Evolutionary conservation across 2,113 vertebrate species (phyloP).

Genomic region (Channa argus): DNA sequence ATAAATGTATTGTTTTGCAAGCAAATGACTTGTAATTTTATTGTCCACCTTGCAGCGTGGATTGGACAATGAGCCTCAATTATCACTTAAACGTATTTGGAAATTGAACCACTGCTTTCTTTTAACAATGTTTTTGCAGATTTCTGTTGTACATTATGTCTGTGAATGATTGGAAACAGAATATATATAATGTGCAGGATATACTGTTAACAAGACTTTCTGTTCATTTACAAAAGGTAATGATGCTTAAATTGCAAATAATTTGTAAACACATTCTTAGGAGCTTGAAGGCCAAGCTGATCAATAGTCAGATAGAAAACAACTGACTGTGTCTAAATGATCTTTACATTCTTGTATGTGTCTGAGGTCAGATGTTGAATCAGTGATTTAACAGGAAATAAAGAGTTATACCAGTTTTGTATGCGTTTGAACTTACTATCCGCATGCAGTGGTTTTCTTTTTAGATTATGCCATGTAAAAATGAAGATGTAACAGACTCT

Average conservation of each 20-base stretch:
- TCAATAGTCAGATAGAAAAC: not conserved
- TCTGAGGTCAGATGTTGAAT: not conserved
- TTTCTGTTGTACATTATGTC: constrained; percentile 15
- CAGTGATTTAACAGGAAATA: constrained; percentile 13
- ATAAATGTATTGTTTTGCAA: not conserved
- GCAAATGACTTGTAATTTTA: not conserved
- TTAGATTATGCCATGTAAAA: constrained; percentile 87
- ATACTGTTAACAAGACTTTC: not conserved
- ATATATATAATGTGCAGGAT: not conserved
- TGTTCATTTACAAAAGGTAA: constrained; percentile 3
- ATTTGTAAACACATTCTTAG: not conserved
- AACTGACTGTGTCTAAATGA: not conserved
- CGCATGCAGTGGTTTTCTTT: constrained; percentile 73
- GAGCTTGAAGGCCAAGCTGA: not conserved
- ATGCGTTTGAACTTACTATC: constrained; percentile 80
- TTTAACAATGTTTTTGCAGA: constrained; percentile 3
- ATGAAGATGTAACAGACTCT: constrained; percentile 88
- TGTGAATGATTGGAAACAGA: constrained; percentile 6
- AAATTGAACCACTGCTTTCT: not conserved
- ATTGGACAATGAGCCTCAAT: not conserved
- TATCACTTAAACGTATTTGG: not conserved
- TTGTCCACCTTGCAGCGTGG: no score
- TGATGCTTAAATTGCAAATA: not conserved
- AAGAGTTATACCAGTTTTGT: constrained; percentile 26
- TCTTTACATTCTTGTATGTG: constrained; percentile 7